Evolutionary conservation across 1,140 invertebrate genomes (phyloP), one percentile per base, ranked within the genome.

Genomic region (Chelonus insularis): DNA sequence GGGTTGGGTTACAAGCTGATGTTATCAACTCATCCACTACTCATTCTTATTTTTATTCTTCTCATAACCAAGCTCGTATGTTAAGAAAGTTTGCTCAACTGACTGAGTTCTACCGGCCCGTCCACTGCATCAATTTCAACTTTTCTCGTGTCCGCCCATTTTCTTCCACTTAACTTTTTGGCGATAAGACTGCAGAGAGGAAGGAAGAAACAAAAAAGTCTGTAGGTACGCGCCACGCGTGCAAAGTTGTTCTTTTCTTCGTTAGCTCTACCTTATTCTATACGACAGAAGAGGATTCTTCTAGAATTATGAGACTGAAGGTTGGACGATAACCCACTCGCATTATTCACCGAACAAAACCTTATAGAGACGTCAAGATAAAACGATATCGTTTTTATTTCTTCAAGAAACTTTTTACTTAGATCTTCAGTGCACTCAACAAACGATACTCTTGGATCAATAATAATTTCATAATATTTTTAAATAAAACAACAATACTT

Each of bases 141-240:
- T 76, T 75, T 72, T 36, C 57, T 54, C 54, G 11, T 56, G 37
- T 58, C 62, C 67, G 59, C 47, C 63, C 74, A 80, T 79, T 77
- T 80, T 79, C 77, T 78, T 79, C 74, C 74, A 77, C 77, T 81
- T 78, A 78, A 78, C 71, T 78, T 76, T 68, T 68, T 57, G 52
- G 68, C 67, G 75, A 77, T 78, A 79, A 77, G 70, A 69, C 41
- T 16, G 41, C 18, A 47, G 52, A 67, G 34, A 51, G 16, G 48
- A 61, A 62, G 61, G 23, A 64, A 57, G 57, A 61, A 47, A 43
- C 50, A 59, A 58, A 60, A 34, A 18, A 23, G 34, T 50, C 56
- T 67, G 64, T 61, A 67, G 41, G 7, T 16, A 43, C 62, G 67
- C 50, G 39, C 45, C 47, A 57, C 47, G 63, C 67, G 70, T 68